Base-by-base conservation (phyloP, 2,888 invertebrate species). In the Strigamia maritima region DNA sequence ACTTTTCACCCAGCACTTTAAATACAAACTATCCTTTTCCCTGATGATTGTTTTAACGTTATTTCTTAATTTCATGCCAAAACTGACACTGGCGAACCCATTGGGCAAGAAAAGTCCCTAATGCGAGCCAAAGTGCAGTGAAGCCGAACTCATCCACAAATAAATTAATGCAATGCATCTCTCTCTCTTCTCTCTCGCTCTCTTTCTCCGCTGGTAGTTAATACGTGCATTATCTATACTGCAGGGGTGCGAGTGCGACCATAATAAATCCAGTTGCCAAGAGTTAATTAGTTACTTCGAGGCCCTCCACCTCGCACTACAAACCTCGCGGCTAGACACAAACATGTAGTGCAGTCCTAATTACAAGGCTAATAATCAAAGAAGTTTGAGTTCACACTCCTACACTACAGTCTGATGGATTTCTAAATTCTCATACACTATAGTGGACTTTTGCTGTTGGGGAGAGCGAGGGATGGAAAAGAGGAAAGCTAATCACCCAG, bases 151-250 rank as follows among this genome's bases (percentile, higher is more conserved):
- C 60, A 24, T 60, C 60, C 60, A 60, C 60, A 60, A 60, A 60
- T 60, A 60, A 60, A 60, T 60, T 60, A 60, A 60, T 22, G 60
- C 22, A 19, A 60, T 60, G 60, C 22, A 60, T 22, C 60, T 60
- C 60, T 49, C 6, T 10, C 44, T 6, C 60, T n/a, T 24, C 60
- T 60, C 60, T 60, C 60, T 49, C 6, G 44, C 44, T 6, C 60
- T n/a, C 8, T 22, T 60, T 60, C 60, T 60, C 14, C 44, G 44
- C 22, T 60, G 22, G 7, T 60, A 60, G 60, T 60, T 60, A 60
- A 60, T 60, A 60, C 60, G 60, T 60, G 60, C 60, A 60, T 60
- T 60, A 60, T 60, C 60, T 60, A 24, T 60, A 60, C 60, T 60
- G 60, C 60, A 24, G 60, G 60, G 60, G 24, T 60, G 60, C 24